Conservation (phyloP, 2,113 vertebrate species). For the Cyphomyrus plagiostoma region DNA sequence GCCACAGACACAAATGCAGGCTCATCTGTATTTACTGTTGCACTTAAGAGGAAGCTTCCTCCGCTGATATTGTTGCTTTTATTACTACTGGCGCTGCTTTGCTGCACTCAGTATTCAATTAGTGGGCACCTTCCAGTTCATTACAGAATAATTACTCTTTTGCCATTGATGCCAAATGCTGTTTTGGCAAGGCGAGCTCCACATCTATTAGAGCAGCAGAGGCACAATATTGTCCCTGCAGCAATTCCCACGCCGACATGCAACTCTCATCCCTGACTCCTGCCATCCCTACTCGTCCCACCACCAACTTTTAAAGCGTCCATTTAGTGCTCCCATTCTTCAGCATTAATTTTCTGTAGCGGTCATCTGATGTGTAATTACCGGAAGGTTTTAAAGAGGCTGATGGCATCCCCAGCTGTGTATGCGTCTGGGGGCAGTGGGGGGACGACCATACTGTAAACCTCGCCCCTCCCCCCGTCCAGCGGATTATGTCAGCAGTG, state of each 20-base stretch:
- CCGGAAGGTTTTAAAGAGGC: conserved; percentile 38
- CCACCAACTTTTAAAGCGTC: conserved; percentile 43
- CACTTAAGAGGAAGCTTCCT: conserved; percentile 83
- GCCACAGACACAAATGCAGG: conserved; percentile 42
- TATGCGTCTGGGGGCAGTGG: not conserved
- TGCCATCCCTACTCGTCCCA: conserved; percentile 32
- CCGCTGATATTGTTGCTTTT: conserved; percentile 70
- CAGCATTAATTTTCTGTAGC: conserved; percentile 41
- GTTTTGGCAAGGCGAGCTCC: conserved; percentile 75
- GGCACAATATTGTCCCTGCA: conserved; percentile 27
- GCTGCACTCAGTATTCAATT: conserved; percentile 81
- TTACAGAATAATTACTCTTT: conserved; percentile 80
- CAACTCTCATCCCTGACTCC: conserved; percentile 19
- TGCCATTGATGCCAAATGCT: conserved; percentile 82
- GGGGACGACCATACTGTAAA: not conserved
- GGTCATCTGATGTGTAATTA: conserved; percentile 49
- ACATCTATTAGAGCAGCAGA: conserved; percentile 61
- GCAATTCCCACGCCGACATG: conserved; percentile 39
- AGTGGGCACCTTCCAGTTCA: conserved; percentile 85
- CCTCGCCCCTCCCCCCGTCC: not conserved
- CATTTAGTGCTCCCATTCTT: conserved; percentile 37
- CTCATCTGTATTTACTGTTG: conserved; percentile 86
- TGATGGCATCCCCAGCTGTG: conserved; percentile 34
- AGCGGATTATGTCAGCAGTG: not conserved
- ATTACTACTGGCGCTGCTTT: conserved; percentile 70